Conservation (phyloP, 2,797 vertebrate species). For the Amphiprion clarkii region DNA sequence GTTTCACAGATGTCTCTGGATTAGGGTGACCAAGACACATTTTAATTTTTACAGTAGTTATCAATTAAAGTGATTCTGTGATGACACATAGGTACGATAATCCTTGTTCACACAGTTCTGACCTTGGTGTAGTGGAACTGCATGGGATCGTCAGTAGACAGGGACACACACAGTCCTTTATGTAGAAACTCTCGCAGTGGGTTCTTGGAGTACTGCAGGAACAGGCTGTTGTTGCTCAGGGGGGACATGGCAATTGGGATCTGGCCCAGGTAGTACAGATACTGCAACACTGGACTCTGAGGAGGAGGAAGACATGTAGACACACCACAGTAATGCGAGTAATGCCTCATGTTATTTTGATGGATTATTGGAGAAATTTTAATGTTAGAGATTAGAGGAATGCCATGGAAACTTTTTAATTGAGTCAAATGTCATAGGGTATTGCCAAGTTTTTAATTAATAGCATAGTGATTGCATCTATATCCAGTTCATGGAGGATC, state of each 20-base stretch:
- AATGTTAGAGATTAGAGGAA: background rate
- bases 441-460: background rate
- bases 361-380: background rate
- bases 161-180: slow-evolving; percentile 94
- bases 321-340: slow-evolving; percentile 1
- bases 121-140: slow-evolving; percentile 99
- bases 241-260: slow-evolving; percentile 99
- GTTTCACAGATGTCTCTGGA: background rate
- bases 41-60: background rate
- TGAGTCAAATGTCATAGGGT: background rate
- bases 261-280: slow-evolving; percentile 97
- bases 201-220: slow-evolving; percentile 97
- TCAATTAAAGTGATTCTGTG: background rate
- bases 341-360: background rate
- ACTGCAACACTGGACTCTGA: slow-evolving; percentile 97
- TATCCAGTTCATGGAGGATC: background rate
- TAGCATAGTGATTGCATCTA: background rate
- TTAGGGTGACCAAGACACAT: background rate
- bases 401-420: background rate
- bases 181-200: slow-evolving; percentile 95
- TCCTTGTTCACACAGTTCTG: slow-evolving; percentile 28
- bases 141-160: slow-evolving; percentile 98
- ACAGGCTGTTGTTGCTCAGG: slow-evolving; percentile 98
- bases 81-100: background rate
- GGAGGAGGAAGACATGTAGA: slow-evolving; percentile 39